Percentiles rank a stretch among this genome's conserved stretches.
Conservation (phyloP, 2,113 vertebrate genomes). For the Engystomops pustulosus region DNA sequence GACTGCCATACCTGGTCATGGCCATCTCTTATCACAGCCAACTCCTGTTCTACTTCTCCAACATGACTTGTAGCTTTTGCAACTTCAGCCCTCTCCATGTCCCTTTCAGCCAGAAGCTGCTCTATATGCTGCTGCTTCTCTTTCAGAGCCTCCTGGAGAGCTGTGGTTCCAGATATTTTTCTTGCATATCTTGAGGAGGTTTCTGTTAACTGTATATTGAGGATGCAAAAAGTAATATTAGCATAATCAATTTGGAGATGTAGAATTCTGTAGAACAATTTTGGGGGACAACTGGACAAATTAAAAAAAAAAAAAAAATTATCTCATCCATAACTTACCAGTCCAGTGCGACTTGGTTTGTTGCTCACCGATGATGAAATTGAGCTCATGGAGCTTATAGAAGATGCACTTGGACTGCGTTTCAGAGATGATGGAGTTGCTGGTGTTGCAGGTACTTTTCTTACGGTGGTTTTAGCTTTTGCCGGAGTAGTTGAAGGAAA, state of each 20-base stretch:
- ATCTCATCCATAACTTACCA: conserved; percentile 78
- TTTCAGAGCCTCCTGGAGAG: conserved; percentile 95
- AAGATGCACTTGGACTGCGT: conserved; percentile 93
- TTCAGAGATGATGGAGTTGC: conserved; percentile 81
- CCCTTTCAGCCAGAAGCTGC: conserved; percentile 94
- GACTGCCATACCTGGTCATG: conserved; percentile 88
- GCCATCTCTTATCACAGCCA: conserved; percentile 86
- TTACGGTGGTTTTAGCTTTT: conserved; percentile 87
- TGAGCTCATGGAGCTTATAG: conserved; percentile 94
- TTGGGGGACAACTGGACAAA: too few species aligned
- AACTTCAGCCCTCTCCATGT: conserved; percentile 94
- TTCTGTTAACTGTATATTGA: conserved; percentile 85
- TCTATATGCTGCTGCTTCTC: conserved; percentile 99
- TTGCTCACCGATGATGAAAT: conserved; percentile 95
- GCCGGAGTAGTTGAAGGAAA: conserved; percentile 96
- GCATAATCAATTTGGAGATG: too few species aligned
- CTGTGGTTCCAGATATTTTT: conserved; percentile 97
- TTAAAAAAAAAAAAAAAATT: too few species aligned
- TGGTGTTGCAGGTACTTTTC: conserved; percentile 77
- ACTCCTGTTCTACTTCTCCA: conserved; percentile 92
- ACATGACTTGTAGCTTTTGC: conserved; percentile 94
- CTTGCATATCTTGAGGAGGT: conserved; percentile 94
- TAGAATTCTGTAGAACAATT: too few species aligned
- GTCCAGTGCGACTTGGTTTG: conserved; percentile 94
- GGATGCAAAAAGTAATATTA: background rate